Evolutionary conservation across 53 echinoderm and acorn worm genomes (phyloP).

Genomic region (Echinometra lucunter): DNA sequence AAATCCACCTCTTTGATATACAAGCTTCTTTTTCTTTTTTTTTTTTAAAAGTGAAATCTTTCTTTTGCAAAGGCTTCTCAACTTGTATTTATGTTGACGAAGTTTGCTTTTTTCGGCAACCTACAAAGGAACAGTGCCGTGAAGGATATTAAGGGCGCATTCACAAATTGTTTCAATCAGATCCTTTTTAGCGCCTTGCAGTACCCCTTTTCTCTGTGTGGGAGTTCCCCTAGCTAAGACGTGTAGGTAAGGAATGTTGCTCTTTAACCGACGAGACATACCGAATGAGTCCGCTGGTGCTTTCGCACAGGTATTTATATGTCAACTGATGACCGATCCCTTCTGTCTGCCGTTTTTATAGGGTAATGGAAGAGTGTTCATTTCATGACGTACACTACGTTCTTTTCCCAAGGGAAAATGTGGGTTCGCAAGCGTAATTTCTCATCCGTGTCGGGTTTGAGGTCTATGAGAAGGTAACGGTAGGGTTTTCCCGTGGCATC

Average conservation of each 20-base stretch:
- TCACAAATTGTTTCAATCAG: slow-evolving; percentile 75
- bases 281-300: background rate
- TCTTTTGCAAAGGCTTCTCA: slow-evolving; percentile 73
- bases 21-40: slow-evolving; percentile 71
- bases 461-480: slow-evolving; percentile 71
- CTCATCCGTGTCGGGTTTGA: slow-evolving; percentile 80
- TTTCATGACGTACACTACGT: no score
- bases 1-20: background rate
- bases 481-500: no score
- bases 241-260: slow-evolving; percentile 75
- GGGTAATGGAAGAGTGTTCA: no score
- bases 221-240: slow-evolving; percentile 77
- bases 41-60: slow-evolving; percentile 25
- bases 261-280: slow-evolving; percentile 36
- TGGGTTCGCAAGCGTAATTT: slow-evolving; percentile 71
- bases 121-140: no score
- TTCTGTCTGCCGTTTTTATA: no score
- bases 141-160: slow-evolving; percentile 15
- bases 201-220: slow-evolving; percentile 74
- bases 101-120: slow-evolving; percentile 2
- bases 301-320: background rate
- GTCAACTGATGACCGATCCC: background rate
- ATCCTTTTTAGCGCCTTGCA: slow-evolving; percentile 76
- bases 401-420: slow-evolving; percentile 74
- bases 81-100: slow-evolving; percentile 53